Percentiles rank a stretch among this genome's conserved stretches.
phyloP scores from a whole-genome alignment of 35 echinoderm and acorn worm species.

The Apostichopus japonicus region DNA sequence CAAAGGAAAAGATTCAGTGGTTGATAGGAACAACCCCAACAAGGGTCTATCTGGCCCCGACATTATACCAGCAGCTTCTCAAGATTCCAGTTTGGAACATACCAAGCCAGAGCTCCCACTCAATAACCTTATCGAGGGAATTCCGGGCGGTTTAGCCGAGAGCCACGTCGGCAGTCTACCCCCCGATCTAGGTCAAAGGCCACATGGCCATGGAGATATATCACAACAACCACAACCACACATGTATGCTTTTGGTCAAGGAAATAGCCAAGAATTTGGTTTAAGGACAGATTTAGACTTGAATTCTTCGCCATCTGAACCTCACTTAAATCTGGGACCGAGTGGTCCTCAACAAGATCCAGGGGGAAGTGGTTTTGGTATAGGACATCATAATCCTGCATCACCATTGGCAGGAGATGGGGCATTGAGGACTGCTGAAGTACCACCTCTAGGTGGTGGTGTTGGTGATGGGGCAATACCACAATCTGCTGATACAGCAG shows the following conservation, averaged over 20 bases:
- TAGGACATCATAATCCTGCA: not conserved
- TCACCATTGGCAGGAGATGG: not conserved
- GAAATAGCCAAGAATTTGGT: not conserved
- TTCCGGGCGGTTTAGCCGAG: conserved; percentile 2
- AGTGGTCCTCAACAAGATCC: not conserved
- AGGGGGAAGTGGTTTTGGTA: not conserved
- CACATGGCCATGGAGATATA: conserved; percentile 14
- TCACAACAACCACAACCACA: not conserved
- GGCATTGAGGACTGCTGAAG: not conserved
- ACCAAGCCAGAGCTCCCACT: not conserved
- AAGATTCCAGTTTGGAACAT: conserved; percentile 4
- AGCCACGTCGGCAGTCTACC: not conserved
- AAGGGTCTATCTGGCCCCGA: conserved; percentile 35
- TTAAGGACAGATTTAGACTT: conserved; percentile 30
- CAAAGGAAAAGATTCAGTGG: conserved; percentile 57
- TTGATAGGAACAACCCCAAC: conserved; percentile 22
- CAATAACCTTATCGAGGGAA: not conserved
- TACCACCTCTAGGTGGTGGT: conserved; percentile 1
- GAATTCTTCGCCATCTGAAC: not conserved
- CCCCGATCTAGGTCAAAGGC: conserved; percentile 50
- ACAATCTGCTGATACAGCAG: conserved; percentile 15
- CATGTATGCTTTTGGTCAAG: not conserved
- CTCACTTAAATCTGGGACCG: not conserved
- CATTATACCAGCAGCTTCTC: conserved; percentile 38
- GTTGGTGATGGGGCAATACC: not conserved